phyloP scores from a whole-genome alignment of 1,140 invertebrate species.

The Amphibalanus amphitrite region DNA sequence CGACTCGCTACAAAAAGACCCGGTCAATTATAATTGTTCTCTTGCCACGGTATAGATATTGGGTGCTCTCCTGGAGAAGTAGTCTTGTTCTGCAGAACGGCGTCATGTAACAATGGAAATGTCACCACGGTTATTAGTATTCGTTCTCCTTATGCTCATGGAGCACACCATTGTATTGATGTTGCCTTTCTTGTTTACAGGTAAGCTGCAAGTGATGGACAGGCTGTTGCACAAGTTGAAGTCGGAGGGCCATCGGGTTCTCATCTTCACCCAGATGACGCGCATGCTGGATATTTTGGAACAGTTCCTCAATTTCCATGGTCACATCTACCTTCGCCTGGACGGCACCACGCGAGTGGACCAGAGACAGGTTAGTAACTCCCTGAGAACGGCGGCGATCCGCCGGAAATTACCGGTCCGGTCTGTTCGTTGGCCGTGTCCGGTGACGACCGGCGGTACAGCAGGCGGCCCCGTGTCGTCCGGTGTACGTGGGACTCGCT shows the following conservation, averaged over 20 bases:
- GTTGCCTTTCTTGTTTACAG: slow-evolving; percentile 19
- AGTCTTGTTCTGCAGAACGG: no score
- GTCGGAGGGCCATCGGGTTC: slow-evolving; percentile 64
- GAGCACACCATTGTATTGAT: no score
- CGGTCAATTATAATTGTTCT: no score
- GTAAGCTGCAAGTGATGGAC: slow-evolving; percentile 55
- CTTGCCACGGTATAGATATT: no score
- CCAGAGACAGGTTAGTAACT: slow-evolving; percentile 53
- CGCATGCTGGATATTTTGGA: slow-evolving; percentile 97
- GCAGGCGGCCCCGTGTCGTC: not conserved
- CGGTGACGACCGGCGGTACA: not conserved
- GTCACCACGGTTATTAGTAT: no score
- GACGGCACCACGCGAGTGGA: slow-evolving; percentile 96
- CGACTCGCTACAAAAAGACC: not conserved
- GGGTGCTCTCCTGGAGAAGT: no score
- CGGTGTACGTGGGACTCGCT: not conserved
- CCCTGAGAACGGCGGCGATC: slow-evolving; percentile 8
- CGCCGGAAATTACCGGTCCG: slow-evolving; percentile 1
- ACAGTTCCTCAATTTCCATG: slow-evolving; percentile 91
- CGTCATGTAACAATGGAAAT: no score
- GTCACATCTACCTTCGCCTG: slow-evolving; percentile 86
- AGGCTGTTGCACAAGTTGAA: slow-evolving; percentile 66
- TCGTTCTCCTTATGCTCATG: no score
- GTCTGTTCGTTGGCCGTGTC: not conserved
- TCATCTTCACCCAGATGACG: slow-evolving; percentile 99